Evolutionary conservation across 2,888 invertebrate species (phyloP), one percentile per base, ranked within the genome.

Genomic region (Pardosa pseudoannulata): DNA sequence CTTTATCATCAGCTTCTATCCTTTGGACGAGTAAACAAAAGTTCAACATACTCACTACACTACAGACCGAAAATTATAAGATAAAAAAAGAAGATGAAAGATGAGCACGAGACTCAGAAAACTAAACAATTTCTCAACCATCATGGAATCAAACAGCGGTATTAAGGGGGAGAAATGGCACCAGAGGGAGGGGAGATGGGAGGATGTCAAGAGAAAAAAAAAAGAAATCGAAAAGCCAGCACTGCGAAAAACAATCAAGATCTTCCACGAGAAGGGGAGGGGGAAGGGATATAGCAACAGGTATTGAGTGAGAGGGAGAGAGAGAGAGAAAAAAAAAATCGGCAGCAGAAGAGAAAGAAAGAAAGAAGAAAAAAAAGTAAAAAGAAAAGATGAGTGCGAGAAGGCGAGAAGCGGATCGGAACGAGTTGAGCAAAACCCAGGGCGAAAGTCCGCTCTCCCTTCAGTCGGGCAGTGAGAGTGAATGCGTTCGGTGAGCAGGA

Each of bases 361-460:
- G n/a, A n/a, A n/a, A n/a, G n/a, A n/a, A 36, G 9, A 36, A 36
- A 36, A 36, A 36, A 36, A 36, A 36, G 36, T 36, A 7, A 56
- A 56, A 23, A 56, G 23, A 56, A 56, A 23, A 56, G 23, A 56
- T 23, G 16, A 36, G 5, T 36, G 5, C 11, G 11, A 36, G 11
- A 16, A 56, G 23, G 16, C n/a, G 3, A 11, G 23, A 56, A 56
- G 56, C 56, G 56, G 56, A 56, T 56, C 56, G 56, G 56, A 56
- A 56, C 56, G 56, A 56, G 56, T 56, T 56, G 56, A 56, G 56
- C 23, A 56, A 56, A 56, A 56, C 56, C 23, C 23, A 5, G 56
- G 23, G 56, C 56, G 56, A 56, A 56, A 56, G 56, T 56, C 2
- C 41, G 16, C 41, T 46, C 41, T 11, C 36, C 16, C 0, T 3